Conservation (phyloP, 2,113 vertebrate species). For the Trogon surrucura region DNA sequence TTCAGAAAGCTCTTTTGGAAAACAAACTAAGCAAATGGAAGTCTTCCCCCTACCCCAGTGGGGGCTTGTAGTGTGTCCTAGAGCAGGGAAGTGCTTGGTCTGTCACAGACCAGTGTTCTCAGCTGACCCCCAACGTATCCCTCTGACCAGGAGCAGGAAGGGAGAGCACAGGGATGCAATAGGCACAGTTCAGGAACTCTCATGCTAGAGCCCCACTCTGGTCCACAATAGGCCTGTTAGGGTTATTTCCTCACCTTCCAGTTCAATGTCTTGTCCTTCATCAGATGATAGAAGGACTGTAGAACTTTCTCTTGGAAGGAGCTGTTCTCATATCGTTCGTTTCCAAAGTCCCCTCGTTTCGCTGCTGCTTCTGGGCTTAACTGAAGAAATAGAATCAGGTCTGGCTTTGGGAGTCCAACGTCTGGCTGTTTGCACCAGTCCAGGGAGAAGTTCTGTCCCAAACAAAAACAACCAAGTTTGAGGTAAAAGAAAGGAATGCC, state of each 20-base stretch:
- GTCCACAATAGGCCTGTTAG: background rate
- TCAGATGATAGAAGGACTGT: conserved; percentile 82
- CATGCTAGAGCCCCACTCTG: background rate
- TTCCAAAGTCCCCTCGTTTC: conserved; percentile 83
- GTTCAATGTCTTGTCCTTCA: conserved; percentile 84
- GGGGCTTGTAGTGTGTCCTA: too few relatives aligned
- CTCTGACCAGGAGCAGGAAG: background rate
- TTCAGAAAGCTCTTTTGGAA: background rate
- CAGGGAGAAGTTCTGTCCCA: conserved; percentile 84
- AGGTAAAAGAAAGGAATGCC: background rate
- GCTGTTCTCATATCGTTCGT: conserved; percentile 85
- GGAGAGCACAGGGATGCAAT: background rate
- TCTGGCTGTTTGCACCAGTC: conserved; percentile 94
- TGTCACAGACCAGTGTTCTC: background rate
- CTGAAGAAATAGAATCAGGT: conserved; percentile 92
- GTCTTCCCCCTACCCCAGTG: background rate
- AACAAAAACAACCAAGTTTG: background rate
- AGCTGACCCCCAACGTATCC: rapidly evolving
- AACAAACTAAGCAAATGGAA: background rate
- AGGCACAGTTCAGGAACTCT: background rate
- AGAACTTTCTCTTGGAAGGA: conserved; percentile 85
- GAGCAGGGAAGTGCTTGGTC: background rate
- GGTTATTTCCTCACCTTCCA: conserved; percentile 85
- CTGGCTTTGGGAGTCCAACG: conserved; percentile 91
- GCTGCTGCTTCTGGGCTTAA: conserved; percentile 76